A percentile compares a stretch with the other conserved stretches of the same genome.
Conservation (phyloP, 2,888 invertebrate genomes). For the Sceliomorpha sp. region DNA sequence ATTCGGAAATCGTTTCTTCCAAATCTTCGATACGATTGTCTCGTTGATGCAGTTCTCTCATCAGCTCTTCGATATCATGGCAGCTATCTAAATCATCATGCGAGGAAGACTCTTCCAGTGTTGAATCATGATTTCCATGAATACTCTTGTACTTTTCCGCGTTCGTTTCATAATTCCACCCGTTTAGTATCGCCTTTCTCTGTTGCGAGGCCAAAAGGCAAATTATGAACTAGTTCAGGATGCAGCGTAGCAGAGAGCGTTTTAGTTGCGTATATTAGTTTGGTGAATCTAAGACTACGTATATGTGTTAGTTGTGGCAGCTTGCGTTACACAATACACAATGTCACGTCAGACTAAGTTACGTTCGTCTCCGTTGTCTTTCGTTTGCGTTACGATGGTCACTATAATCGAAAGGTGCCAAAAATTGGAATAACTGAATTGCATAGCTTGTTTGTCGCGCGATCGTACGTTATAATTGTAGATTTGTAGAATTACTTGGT, state of each 20-base stretch:
- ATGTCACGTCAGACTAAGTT: conserved; percentile 2
- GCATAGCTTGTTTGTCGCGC: conserved; percentile 81
- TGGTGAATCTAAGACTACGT: not conserved
- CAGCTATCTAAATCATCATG: conserved; percentile 63
- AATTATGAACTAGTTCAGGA: not conserved
- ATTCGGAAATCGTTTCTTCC: conserved; percentile 86
- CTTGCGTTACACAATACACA: conserved; percentile 29
- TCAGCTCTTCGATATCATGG: conserved; percentile 81
- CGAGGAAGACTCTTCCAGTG: conserved; percentile 81
- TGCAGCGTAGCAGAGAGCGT: conserved; percentile 16
- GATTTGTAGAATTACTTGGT: conserved; percentile 57
- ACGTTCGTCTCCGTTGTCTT: conserved; percentile 1
- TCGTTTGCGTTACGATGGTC: conserved; percentile 10
- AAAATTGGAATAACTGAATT: conserved; percentile 79
- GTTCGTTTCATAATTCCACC: conserved; percentile 75
- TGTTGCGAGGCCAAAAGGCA: not conserved
- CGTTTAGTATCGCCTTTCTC: conserved; percentile 32
- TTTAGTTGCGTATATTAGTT: not conserved
- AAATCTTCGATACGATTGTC: conserved; percentile 86
- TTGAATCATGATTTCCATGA: conserved; percentile 82
- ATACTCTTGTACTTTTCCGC: conserved; percentile 82
- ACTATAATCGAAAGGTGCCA: conserved; percentile 79
- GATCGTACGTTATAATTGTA: conserved; percentile 41
- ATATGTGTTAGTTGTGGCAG: conserved; percentile 1
- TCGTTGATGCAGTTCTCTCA: conserved; percentile 81